Evolutionary conservation across 2,797 vertebrate genomes (phyloP), one percentile per base, ranked within the genome.

Genomic region (Odontamblyopus lacepedii): DNA sequence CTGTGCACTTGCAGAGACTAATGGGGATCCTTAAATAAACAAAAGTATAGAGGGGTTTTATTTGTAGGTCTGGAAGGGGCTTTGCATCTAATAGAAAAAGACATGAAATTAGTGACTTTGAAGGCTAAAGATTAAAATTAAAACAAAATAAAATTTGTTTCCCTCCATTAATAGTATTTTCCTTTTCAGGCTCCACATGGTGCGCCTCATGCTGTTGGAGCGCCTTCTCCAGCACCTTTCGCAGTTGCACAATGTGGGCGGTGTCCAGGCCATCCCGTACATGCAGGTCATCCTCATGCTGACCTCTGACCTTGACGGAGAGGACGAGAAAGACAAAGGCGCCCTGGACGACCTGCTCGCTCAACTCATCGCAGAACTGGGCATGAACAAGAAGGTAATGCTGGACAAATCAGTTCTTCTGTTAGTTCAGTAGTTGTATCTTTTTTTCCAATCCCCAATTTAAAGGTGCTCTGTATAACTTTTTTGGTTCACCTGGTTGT

Each of bases 271-370:
- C 85, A 99, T 99, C 76, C 98, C 98, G 0, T 99, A 99, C 79
- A 99, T 99, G 98, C 98, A 99, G 94, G 98, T 99, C 73, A 95
- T 99, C 75, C 93, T 99, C 75, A 99, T 99, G 98, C 92, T 99
- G 73, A 99, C 98, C 29, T 96, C 98, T 67, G 98, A 99, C 86
- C 92, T 99, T 27, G 98, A 99, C 78, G 97, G 98, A 19, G 98
- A 99, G 57, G 98, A 99, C 66, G 98, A 99, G 85, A 99, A 99
- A 79, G 98, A 99, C 84, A 99, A 99, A 79, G 98, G 98, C 0
- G 97, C 98, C 64, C 88, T 99, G 69, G 98, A 99, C 81, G 97
- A 99, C 73, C 93, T 99, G 1, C 93, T 99, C 0, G 94, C 96
- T 50, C 97, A 96, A 74, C 95, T 99, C 60, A 99, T 98, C 64